A percentile compares a stretch with the other conserved stretches of the same genome.
Conservation (phyloP, 2,113 vertebrate species). For the Calypte anna region DNA sequence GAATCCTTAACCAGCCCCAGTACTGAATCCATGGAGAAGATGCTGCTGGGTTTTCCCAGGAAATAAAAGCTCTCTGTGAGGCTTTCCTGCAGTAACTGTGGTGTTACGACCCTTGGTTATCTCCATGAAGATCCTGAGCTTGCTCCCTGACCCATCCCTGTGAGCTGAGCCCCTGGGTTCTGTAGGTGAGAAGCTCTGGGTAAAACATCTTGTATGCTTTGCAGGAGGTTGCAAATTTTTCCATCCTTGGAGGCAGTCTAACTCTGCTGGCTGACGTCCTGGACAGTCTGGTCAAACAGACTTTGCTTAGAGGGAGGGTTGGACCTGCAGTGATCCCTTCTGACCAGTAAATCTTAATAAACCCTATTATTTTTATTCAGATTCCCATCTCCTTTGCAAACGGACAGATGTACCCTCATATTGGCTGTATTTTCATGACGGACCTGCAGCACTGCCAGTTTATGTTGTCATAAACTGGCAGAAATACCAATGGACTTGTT, state of each 20-base stretch:
- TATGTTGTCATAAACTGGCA: not conserved
- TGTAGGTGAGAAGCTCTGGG: not conserved
- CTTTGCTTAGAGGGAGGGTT: not conserved
- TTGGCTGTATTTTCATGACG: not conserved
- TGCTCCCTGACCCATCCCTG: accelerated
- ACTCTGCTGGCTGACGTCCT: not conserved
- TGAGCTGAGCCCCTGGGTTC: not conserved
- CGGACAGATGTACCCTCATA: not conserved
- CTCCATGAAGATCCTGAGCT: not conserved
- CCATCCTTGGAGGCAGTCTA: not conserved
- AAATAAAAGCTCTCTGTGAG: not conserved
- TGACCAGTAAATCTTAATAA: not conserved
- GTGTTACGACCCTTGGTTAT: not conserved
- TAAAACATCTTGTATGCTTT: accelerated
- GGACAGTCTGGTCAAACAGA: not conserved
- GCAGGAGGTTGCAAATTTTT: not conserved
- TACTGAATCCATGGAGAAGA: not conserved
- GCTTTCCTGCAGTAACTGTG: not conserved
- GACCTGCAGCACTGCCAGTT: not conserved
- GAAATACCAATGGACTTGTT: not conserved
- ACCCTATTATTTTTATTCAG: not conserved
- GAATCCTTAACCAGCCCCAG: not conserved
- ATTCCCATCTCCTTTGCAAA: not conserved
- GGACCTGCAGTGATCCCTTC: not conserved
- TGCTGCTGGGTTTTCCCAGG: not conserved